Conservation (phyloP, 2,888 invertebrate species). For the Drosophila parthenogenetica region DNA sequence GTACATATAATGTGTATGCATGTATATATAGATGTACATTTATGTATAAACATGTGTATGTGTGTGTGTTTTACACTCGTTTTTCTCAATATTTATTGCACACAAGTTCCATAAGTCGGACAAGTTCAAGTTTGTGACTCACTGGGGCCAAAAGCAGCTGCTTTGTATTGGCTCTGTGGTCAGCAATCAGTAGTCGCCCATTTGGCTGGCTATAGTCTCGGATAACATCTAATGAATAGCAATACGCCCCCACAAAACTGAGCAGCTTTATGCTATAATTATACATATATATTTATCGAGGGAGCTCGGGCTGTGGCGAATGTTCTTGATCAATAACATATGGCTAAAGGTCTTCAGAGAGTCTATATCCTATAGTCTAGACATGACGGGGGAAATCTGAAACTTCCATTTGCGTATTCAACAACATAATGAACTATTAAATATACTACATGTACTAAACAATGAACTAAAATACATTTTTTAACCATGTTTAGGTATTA, state of each 20-base stretch:
- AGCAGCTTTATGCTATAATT: conserved; percentile 62
- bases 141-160: conserved; percentile 29
- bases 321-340: conserved; percentile 69
- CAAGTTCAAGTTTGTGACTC: conserved; percentile 80
- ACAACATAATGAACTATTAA: not conserved
- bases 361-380: not conserved
- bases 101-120: conserved; percentile 7
- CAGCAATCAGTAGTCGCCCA: conserved; percentile 43
- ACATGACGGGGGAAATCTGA: conserved; percentile 8
- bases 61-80: conserved; percentile 35
- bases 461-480: too few relatives aligned
- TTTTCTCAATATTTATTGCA: conserved; percentile 40
- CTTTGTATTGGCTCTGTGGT: conserved; percentile 46
- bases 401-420: not conserved
- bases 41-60: not conserved
- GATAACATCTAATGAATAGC: conserved; percentile 71
- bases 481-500: too few relatives aligned
- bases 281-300: conserved; percentile 48
- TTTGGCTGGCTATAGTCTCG: conserved; percentile 59
- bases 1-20: not conserved
- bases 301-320: conserved; percentile 19
- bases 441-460: not conserved
- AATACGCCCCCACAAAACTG: conserved; percentile 25
- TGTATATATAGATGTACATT: not conserved
- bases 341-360: conserved; percentile 50